Percentiles rank a stretch among this genome's conserved stretches.
phyloP scores from a whole-genome alignment of 2,113 vertebrate genomes.

The Mastomys coucha region DNA sequence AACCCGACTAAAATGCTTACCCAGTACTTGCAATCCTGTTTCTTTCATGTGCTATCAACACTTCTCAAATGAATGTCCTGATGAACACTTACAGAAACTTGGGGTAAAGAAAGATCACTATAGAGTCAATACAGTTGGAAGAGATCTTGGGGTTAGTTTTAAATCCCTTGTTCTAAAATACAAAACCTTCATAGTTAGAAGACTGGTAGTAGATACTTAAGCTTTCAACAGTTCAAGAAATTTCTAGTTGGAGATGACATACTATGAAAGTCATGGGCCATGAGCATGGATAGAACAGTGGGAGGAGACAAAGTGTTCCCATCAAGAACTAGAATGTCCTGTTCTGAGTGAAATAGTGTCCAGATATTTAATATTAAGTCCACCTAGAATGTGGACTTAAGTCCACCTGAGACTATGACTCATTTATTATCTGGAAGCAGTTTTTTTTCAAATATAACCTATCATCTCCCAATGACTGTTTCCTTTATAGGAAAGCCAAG shows the following conservation, averaged over 20 bases:
- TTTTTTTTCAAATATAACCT: not conserved
- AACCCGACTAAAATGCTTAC: constrained; percentile 56
- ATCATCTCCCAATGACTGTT: not conserved
- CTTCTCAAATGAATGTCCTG: not conserved
- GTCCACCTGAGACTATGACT: not conserved
- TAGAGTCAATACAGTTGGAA: not conserved
- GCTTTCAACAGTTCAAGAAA: not conserved
- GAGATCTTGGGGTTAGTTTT: not conserved
- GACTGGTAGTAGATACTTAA: not conserved
- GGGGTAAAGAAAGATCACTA: not conserved
- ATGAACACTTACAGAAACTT: not conserved
- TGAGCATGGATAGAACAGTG: not conserved
- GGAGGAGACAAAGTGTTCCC: not conserved
- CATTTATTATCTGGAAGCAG: not conserved
- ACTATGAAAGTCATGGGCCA: not conserved
- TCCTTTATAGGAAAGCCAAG: not conserved
- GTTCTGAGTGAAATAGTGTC: not conserved
- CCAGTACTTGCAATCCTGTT: constrained; percentile 16
- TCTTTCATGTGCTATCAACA: not conserved
- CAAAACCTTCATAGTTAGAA: not conserved
- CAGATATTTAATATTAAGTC: not conserved
- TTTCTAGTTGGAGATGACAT: not conserved
- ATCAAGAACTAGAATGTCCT: not conserved
- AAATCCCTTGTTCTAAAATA: not conserved
- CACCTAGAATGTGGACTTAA: not conserved